Percentiles rank a stretch among this genome's conserved stretches.
Conservation (phyloP, 2,113 vertebrate genomes). For the Lycaon pictus region DNA sequence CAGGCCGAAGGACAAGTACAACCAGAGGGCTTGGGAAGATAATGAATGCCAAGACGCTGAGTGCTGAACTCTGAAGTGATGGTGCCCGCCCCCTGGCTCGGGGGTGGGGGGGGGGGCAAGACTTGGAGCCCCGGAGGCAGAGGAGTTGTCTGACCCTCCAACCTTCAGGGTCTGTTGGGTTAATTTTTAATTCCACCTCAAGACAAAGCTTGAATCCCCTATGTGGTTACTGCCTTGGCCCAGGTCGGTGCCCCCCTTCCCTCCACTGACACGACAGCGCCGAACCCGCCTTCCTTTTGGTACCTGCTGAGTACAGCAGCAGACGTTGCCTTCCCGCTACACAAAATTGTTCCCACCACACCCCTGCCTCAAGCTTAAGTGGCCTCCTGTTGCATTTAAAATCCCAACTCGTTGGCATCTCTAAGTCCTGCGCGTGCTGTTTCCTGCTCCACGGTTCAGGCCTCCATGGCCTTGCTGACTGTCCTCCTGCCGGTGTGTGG, state of each 20-base stretch:
- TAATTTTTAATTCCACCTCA: background rate
- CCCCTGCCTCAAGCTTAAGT: background rate
- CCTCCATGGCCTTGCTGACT: background rate
- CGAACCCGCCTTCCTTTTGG: background rate
- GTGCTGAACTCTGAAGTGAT: background rate
- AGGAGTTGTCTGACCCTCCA: background rate
- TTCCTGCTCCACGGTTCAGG: background rate
- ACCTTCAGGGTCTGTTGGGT: background rate
- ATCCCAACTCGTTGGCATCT: background rate
- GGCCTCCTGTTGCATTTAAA: background rate
- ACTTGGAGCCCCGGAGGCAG: background rate
- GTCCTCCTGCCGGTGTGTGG: rapidly evolving
- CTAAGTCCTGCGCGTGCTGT: no score
- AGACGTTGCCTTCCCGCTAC: background rate
- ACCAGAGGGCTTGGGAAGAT: constrained; percentile 46
- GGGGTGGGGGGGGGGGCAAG: no score
- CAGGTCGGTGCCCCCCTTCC: background rate
- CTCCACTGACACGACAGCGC: background rate
- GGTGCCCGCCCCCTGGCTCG: background rate
- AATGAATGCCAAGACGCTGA: background rate
- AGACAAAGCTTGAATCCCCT: background rate
- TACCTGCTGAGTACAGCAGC: background rate
- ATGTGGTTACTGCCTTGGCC: background rate
- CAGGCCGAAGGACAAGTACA: constrained; percentile 63
- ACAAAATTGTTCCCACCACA: background rate